These are phyloP conservation scores for Salvelinus fontinalis DNA, from an alignment of 2,113 vertebrate genomes.

Conservation along the genomic window DNA sequence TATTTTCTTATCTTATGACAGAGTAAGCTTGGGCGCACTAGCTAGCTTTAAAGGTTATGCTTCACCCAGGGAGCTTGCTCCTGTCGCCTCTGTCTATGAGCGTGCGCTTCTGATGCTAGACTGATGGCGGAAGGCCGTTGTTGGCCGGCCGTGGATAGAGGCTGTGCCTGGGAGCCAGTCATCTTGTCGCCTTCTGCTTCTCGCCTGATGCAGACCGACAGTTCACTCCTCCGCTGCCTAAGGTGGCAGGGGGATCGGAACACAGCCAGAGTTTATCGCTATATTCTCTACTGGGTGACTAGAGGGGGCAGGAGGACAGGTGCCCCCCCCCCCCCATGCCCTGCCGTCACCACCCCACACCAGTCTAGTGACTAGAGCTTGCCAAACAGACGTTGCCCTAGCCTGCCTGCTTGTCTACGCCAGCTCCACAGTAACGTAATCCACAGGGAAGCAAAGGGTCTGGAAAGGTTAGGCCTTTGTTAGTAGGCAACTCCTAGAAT, in stretches of 20 bases:
- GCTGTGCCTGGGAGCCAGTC: no score
- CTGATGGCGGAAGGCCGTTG: no score
- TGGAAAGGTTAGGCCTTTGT: no score
- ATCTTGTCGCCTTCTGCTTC: conserved; percentile 1
- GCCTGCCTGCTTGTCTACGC: conserved; percentile 26
- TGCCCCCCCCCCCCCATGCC: neutral
- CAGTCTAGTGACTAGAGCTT: conserved; percentile 37
- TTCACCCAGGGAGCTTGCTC: no score
- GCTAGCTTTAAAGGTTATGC: no score
- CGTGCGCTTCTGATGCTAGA: no score
- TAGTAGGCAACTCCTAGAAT: no score
- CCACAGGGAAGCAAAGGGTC: conserved; percentile 22
- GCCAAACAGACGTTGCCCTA: conserved; percentile 42
- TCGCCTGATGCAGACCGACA: conserved; percentile 59
- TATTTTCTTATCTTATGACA: no score
- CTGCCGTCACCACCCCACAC: conserved; percentile 24
- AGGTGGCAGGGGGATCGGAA: neutral
- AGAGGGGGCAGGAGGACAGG: neutral
- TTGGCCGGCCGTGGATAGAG: no score
- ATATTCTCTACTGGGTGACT: neutral
- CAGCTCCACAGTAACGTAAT: neutral
- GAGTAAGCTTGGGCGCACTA: no score
- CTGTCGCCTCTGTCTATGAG: no score
- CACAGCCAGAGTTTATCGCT: no score
- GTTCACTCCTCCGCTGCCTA: conserved; percentile 39